Evolutionary conservation across 2,888 invertebrate species (phyloP).

Genomic region (Odontocerum albicorne): DNA sequence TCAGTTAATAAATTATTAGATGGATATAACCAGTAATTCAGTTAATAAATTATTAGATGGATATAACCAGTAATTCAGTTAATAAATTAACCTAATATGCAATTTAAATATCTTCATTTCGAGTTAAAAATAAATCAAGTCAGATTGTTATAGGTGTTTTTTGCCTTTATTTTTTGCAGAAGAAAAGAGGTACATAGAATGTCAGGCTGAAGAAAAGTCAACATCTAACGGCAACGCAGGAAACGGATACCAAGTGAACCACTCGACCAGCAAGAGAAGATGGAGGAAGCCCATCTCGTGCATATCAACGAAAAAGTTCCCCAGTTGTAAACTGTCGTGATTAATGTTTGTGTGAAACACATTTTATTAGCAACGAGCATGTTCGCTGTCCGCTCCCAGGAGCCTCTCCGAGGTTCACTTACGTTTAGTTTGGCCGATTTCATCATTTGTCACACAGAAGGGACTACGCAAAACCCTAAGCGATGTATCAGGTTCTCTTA

Average conservation of each 20-base stretch:
- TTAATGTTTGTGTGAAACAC: constrained; percentile 5
- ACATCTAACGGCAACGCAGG: constrained; percentile 41
- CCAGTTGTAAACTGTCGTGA: constrained; percentile 66
- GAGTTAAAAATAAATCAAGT: too few species aligned
- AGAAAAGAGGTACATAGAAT: constrained; percentile 20
- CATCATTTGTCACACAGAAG: too few species aligned
- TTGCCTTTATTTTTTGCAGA: constrained; percentile 21
- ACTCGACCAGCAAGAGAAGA: constrained; percentile 45
- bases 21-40: too few species aligned
- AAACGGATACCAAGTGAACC: constrained; percentile 39
- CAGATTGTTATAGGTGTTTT: neutral
- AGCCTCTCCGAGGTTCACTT: neutral
- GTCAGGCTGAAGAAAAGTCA: constrained; percentile 21
- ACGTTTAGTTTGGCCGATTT: neutral
- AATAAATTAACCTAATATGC: too few species aligned
- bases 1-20: too few species aligned
- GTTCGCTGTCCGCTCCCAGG: neutral
- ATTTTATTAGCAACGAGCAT: neutral
- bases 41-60: too few species aligned
- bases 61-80: too few species aligned
- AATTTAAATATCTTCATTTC: too few species aligned
- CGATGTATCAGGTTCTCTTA: too few species aligned
- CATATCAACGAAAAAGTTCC: constrained; percentile 60
- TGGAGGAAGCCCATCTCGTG: constrained; percentile 63
- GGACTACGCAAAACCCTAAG: too few species aligned